Evolutionary conservation across 2,888 invertebrate species (phyloP).

Genomic region (Ochlodes sylvanus): DNA sequence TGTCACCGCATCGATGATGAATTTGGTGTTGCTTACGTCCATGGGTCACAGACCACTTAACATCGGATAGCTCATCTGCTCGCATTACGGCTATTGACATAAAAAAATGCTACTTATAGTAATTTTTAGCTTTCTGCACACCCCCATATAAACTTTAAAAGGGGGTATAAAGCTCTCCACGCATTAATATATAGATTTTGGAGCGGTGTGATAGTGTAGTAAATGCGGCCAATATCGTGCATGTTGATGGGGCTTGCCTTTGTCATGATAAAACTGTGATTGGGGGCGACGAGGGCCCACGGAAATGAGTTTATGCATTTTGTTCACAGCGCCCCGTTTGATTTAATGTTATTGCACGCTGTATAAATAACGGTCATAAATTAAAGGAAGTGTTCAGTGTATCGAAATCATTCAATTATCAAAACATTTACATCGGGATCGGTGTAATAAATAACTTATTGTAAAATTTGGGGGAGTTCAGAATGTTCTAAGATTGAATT

Average conservation of each 20-base stretch:
- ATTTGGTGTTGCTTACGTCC: no score
- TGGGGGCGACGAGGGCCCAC: conserved; percentile 57
- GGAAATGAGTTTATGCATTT: conserved; percentile 77
- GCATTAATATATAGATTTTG: no score
- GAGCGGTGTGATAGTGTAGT: conserved; percentile 3
- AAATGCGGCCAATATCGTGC: conserved; percentile 52
- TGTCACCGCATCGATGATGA: no score
- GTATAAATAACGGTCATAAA: conserved; percentile 34
- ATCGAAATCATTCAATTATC: conserved; percentile 26
- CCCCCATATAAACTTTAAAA: no score
- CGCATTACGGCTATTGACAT: no score
- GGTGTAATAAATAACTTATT: conserved; percentile 2
- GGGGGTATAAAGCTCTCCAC: no score
- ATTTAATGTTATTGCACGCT: conserved; percentile 67
- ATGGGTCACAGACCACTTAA: no score
- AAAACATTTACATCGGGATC: conserved; percentile 11
- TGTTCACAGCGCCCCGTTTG: conserved; percentile 65
- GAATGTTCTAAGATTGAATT: conserved; percentile 5
- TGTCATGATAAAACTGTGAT: conserved; percentile 70
- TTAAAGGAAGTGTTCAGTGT: conserved; percentile 23
- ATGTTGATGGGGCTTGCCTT: conserved; percentile 75
- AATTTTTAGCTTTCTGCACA: no score
- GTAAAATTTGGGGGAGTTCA: neutral
- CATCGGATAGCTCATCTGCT: no score
- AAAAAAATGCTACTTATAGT: no score